A percentile compares a stretch with the other conserved stretches of the same genome.
These are phyloP conservation scores for Andinoacara biseriatus DNA, from an alignment of 2,113 vertebrate species.

Conservation along the genomic window DNA sequence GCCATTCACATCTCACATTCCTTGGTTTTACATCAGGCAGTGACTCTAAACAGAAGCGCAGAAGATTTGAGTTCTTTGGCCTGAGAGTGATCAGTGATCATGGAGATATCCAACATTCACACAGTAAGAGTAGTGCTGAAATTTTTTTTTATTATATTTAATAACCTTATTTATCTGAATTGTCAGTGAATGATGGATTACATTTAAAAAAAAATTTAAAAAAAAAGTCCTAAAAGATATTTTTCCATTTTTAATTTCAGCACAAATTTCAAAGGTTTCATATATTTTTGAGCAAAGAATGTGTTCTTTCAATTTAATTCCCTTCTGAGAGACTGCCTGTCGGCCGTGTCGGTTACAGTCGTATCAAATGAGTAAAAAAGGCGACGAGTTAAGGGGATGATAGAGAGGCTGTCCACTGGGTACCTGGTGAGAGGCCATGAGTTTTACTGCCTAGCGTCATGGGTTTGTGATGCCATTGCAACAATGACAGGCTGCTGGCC, in stretches of 20 bases:
- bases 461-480: constrained; percentile 76
- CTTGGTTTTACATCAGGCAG: constrained; percentile 30
- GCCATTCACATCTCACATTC: constrained; percentile 26
- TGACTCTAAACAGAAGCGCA: constrained; percentile 31
- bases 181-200: constrained; percentile 21
- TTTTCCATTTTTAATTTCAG: constrained; percentile 22
- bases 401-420: constrained; percentile 46
- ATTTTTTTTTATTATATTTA: constrained; percentile 34
- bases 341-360: constrained; percentile 50
- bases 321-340: constrained; percentile 57
- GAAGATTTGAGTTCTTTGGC: constrained; percentile 63
- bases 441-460: constrained; percentile 71
- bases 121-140: constrained; percentile 48
- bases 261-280: constrained; percentile 19
- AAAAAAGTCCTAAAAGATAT: not conserved
- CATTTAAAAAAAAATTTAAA: constrained; percentile 7
- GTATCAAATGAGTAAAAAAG: constrained; percentile 54
- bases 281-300: constrained; percentile 39
- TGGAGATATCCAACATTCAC: constrained; percentile 40
- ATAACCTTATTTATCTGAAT: constrained; percentile 18
- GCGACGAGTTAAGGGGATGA: constrained; percentile 33
- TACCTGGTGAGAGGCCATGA: constrained; percentile 49
- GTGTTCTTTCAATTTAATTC: constrained; percentile 46
- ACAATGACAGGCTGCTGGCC: constrained; percentile 87
- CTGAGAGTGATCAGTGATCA: constrained; percentile 37